Percentiles rank a stretch among this genome's conserved stretches.
Evolutionary conservation across 2,888 invertebrate genomes (phyloP).

Genomic region (Anodontia alba): DNA sequence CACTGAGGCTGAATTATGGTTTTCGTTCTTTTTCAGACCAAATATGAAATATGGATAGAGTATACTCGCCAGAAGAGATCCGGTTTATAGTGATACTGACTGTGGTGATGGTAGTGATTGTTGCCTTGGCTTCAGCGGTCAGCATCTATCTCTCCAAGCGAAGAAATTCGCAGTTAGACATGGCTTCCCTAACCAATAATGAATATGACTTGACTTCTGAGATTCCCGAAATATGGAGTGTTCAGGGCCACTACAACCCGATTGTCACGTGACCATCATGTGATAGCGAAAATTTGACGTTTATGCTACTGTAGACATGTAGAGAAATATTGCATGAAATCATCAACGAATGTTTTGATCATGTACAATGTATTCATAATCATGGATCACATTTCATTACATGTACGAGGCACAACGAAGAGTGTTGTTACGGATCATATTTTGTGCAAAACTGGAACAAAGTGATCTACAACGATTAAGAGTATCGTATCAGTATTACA

Average conservation of each 20-base stretch:
- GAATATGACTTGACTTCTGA: constrained; percentile 51
- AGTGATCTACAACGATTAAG: too few relatives aligned
- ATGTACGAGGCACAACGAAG: too few relatives aligned
- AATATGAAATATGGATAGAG: constrained; percentile 36
- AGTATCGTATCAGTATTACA: too few relatives aligned
- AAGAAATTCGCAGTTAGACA: constrained; percentile 34
- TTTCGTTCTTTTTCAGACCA: not conserved
- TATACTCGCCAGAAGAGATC: constrained; percentile 48
- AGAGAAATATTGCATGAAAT: too few relatives aligned
- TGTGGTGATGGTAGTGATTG: constrained; percentile 57
- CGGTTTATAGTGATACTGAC: constrained; percentile 52
- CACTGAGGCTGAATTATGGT: too few relatives aligned
- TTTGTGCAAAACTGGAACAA: too few relatives aligned
- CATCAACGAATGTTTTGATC: too few relatives aligned
- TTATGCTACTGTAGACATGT: too few relatives aligned
- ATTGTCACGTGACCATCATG: constrained; percentile 36
- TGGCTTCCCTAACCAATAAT: constrained; percentile 22
- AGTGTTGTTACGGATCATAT: too few relatives aligned
- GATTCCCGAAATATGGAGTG: constrained; percentile 52
- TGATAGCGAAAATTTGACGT: too few relatives aligned
- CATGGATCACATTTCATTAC: too few relatives aligned
- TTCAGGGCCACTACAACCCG: constrained; percentile 56
- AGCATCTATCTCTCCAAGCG: constrained; percentile 49
- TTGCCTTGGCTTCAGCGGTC: constrained; percentile 42
- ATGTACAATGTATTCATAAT: too few relatives aligned